Evolutionary conservation across 2,113 vertebrate genomes (phyloP), one percentile per base, ranked within the genome.

Genomic region (Semnornis frantzii): DNA sequence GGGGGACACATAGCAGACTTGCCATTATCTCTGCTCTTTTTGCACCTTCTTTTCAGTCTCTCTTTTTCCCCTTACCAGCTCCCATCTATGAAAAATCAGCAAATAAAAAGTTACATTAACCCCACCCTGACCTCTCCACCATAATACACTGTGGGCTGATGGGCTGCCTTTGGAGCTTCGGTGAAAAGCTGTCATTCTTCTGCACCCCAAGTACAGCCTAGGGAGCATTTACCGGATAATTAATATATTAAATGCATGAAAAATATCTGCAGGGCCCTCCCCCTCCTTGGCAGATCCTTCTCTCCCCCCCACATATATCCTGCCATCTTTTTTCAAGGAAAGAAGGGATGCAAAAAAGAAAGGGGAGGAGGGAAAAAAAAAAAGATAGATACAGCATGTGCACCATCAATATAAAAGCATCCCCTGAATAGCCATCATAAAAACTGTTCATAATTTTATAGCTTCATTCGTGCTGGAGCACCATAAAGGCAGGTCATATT

Each of bases 201-300:
- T 97, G 98, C 98, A 98, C 98, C 98, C 98, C 98, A 98, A 99
- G 98, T 98, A 99, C 98, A 98, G 99, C 98, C 99, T 98, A 97
- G 99, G 99, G 99, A 99, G 98, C 99, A 99, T 99, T 99, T 99
- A 99, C 98, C 37, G 72, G 98, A 99, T 99, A 99, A 99, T 99
- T 99, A 99, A 99, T 99, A 99, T 99, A 99, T 99, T 99, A 99
- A 99, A 99, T 99, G 99, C 99, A 99, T 99, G 99, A 99, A 99
- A 99, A 99, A 99, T 99, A 99, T 99, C 99, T 99, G 99, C 98
- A 98, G 98, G 99, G 98, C 95, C 94, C 96, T 97, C 91, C 97
- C 97, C 37, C 12, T 20, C 23, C 24, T 46, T 97, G 46, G 86
- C 93, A 85, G 57, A 69, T 58, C 70, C 66, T 71, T 66, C 54